Evolutionary conservation across 2,797 vertebrate genomes (phyloP), one percentile per base, ranked within the genome.

Genomic region (Amniataba percoides): DNA sequence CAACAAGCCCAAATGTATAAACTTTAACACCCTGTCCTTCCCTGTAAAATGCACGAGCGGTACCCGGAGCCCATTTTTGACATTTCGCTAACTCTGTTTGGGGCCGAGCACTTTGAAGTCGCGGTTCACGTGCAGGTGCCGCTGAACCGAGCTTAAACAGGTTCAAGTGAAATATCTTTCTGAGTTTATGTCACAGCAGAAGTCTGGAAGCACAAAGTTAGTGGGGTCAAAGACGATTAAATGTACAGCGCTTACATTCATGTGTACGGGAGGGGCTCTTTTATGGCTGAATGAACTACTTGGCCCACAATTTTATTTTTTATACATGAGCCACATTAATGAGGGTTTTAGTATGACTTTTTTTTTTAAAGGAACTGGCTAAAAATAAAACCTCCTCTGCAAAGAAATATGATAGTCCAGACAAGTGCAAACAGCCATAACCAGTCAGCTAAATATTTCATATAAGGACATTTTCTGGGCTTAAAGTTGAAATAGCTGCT

Each of bases 1-100:
- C 85, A 91, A 90, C 88, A 87, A 87, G 82, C 89, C 87, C 84
- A 82, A 83, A 89, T 86, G 85, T 76, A 91, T 84, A 84, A 91
- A 91, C 90, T 85, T 87, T 82, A 87, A 86, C 87, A 83, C 84
- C 79, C 77, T 87, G 82, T 89, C 82, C 81, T 69, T 87, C 78
- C 81, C 80, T 84, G 82, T 83, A 86, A 86, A 89, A 87, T 81
- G 82, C 78, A 86, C 73, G 42, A 77, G 67, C 62, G 81, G 85
- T 72, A 85, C 84, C 71, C 79, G 85, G 79, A 88, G 71, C 77
- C 79, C 81, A 74, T 78, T 78, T 70, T 5, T 90, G 84, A 82
- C 82, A 84, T 80, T 84, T 81, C 71, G 75, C 83, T 39, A 81
- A 84, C 80, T 87, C 63, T 74, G 68, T 86, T 71, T 83, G 62